Percentiles rank a stretch among this genome's conserved stretches.
Conservation (phyloP, 1,140 invertebrate species). For the Campoletis sonorensis region DNA sequence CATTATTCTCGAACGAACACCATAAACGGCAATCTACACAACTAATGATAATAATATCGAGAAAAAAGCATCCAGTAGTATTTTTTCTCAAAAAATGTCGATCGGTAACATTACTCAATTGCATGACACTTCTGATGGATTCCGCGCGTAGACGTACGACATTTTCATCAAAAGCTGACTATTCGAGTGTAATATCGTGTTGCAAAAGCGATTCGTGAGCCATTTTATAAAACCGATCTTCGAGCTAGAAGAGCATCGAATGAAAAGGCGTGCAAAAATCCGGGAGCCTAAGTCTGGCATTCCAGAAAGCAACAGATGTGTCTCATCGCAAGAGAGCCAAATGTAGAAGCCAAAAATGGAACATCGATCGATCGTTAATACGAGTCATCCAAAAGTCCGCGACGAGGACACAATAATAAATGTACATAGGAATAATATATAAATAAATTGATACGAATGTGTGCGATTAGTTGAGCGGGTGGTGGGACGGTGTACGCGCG, state of each 20-base stretch:
- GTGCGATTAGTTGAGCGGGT: too few relatives aligned
- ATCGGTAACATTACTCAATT: too few relatives aligned
- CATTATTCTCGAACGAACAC: too few relatives aligned
- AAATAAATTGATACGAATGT: not conserved
- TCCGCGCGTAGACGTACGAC: too few relatives aligned
- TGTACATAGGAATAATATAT: not conserved
- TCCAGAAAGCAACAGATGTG: constrained; percentile 8
- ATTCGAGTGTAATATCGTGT: too few relatives aligned
- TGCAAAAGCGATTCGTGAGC: not conserved
- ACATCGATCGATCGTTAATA: constrained; percentile 25
- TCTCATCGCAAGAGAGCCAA: not conserved
- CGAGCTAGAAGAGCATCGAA: not conserved
- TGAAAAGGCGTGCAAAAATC: not conserved
- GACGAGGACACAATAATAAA: not conserved
- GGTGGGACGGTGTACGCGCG: too few relatives aligned
- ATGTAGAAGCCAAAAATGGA: constrained; percentile 18
- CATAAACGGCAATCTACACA: too few relatives aligned
- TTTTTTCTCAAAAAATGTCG: too few relatives aligned
- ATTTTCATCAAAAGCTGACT: too few relatives aligned
- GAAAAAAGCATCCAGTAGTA: too few relatives aligned
- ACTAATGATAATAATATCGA: too few relatives aligned
- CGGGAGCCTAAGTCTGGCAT: not conserved
- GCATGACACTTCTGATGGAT: too few relatives aligned
- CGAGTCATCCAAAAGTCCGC: not conserved
- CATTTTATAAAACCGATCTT: not conserved